Evolutionary conservation across 2,888 invertebrate genomes (phyloP).

Genomic region (Eutolmus rufibarbis): DNA sequence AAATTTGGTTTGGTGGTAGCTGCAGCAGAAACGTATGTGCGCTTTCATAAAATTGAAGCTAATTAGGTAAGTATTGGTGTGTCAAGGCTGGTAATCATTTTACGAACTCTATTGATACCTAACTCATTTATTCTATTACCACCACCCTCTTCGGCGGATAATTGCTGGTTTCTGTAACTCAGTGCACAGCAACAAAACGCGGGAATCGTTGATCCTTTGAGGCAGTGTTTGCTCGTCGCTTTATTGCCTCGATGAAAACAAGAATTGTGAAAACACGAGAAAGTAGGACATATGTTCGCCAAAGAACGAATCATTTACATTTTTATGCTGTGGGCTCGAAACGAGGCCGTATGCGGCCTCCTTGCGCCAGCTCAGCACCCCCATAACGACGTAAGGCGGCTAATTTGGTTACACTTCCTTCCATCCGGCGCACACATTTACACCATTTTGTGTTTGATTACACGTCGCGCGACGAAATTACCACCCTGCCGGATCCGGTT

Average conservation of each 20-base stretch:
- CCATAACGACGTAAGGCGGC: background rate
- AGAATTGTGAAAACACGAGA: constrained; percentile 3
- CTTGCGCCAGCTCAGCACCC: background rate
- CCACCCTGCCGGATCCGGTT: constrained; percentile 4
- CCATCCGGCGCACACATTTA: background rate
- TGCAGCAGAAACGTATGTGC: background rate
- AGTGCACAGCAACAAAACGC: background rate
- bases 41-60: background rate
- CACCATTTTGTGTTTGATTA: constrained; percentile 20
- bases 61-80: background rate
- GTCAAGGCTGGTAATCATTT: background rate
- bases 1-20: background rate
- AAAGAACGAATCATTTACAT: background rate
- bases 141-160: background rate
- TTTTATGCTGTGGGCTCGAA: background rate
- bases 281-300: constrained; percentile 12
- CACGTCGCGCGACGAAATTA: constrained; percentile 16
- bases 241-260: constrained; percentile 40
- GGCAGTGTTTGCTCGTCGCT: constrained; percentile 37
- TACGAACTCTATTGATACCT: background rate
- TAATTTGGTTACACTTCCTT: background rate
- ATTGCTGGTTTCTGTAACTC: constrained; percentile 7
- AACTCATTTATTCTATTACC: background rate
- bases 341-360: background rate
- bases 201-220: constrained; percentile 42